Evolutionary conservation across 2,888 invertebrate species (phyloP).

Genomic region (Abscondita cerata): DNA sequence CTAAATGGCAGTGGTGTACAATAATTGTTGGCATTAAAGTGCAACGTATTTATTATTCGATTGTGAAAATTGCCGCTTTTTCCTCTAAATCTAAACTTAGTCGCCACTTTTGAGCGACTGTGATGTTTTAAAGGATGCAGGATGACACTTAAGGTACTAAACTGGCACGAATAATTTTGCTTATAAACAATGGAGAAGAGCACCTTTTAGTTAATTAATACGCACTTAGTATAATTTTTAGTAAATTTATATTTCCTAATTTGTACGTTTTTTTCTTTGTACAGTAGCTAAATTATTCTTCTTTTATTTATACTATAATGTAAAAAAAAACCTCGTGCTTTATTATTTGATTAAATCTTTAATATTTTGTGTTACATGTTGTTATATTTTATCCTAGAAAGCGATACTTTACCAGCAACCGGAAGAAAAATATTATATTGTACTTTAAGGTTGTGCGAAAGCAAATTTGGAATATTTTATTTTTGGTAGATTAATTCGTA

Average conservation of each 20-base stretch:
- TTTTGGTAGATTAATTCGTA: not conserved
- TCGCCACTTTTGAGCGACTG: not conserved
- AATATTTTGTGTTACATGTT: constrained; percentile 39
- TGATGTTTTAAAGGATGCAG: not conserved
- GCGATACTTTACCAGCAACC: constrained; percentile 45
- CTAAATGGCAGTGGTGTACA: constrained; percentile 17
- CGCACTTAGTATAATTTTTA: constrained; percentile 33
- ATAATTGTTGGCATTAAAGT: constrained; percentile 9
- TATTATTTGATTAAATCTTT: constrained; percentile 36
- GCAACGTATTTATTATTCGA: constrained; percentile 16
- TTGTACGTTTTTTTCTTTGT: constrained; percentile 30
- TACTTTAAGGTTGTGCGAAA: not conserved
- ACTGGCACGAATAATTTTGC: not conserved
- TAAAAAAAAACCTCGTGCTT: constrained; percentile 38
- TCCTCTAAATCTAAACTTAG: not conserved
- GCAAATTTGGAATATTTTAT: not conserved
- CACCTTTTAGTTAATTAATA: constrained; percentile 38
- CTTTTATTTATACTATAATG: constrained; percentile 37
- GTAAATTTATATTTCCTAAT: constrained; percentile 34
- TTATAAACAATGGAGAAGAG: constrained; percentile 33
- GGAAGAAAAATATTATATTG: not conserved
- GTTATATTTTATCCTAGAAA: constrained; percentile 29
- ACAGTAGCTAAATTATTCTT: constrained; percentile 40
- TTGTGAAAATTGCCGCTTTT: not conserved
- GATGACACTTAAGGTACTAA: too few relatives aligned